phyloP scores from a whole-genome alignment of 2,797 vertebrate species.

The Kryptolebias ocellatus region DNA sequence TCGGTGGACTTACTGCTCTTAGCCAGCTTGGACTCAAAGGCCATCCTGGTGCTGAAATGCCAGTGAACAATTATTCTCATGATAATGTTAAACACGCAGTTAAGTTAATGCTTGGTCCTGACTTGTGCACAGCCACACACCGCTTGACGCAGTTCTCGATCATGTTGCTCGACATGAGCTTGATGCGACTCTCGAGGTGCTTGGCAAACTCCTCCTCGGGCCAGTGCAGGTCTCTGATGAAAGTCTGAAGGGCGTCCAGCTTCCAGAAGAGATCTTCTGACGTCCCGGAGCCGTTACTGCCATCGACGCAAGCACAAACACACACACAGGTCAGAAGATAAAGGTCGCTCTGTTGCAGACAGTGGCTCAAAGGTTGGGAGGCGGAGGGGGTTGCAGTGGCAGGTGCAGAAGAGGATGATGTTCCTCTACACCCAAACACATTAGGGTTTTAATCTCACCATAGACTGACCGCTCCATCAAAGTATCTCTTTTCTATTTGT shows the following conservation, averaged over 20 bases:
- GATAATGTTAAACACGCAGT: slow-evolving; percentile 9
- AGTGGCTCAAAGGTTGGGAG: slow-evolving; percentile 8
- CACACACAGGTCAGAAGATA: slow-evolving; percentile 60
- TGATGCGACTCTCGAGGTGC: slow-evolving; percentile 95
- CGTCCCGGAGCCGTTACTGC: slow-evolving; percentile 96
- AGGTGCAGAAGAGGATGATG: slow-evolving; percentile 67
- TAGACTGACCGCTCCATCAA: slow-evolving; percentile 77
- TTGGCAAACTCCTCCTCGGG: slow-evolving; percentile 98
- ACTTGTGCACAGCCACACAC: slow-evolving; percentile 68
- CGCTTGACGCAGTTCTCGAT: slow-evolving; percentile 99
- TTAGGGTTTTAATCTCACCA: slow-evolving; percentile 80
- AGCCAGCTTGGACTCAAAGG: slow-evolving; percentile 98
- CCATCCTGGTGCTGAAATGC: slow-evolving; percentile 92
- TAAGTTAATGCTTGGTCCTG: not conserved
- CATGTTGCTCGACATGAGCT: slow-evolving; percentile 99
- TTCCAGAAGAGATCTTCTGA: slow-evolving; percentile 99
- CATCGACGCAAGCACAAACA: slow-evolving; percentile 63
- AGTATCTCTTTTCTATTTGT: slow-evolving; percentile 18
- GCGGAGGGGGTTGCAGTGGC: slow-evolving; percentile 22
- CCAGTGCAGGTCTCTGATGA: slow-evolving; percentile 98
- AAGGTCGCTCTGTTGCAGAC: slow-evolving; percentile 32
- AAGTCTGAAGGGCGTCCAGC: slow-evolving; percentile 97
- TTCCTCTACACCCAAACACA: slow-evolving; percentile 83
- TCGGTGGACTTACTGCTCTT: slow-evolving; percentile 99
- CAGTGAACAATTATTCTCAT: slow-evolving; percentile 26